phyloP scores from a whole-genome alignment of 2,113 vertebrate species.

The Natator depressus region DNA sequence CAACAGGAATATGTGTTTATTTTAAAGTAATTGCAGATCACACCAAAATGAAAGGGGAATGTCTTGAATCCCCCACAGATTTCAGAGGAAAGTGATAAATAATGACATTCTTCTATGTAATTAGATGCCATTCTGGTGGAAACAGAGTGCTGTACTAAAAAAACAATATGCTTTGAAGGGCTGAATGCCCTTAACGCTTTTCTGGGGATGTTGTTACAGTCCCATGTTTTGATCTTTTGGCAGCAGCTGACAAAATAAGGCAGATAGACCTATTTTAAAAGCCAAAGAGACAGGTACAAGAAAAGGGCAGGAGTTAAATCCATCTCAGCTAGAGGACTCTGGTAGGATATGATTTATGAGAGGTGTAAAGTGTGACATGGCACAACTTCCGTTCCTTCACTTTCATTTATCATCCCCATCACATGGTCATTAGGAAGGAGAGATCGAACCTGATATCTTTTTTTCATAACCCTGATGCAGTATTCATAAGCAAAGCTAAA shows the following conservation, averaged over 20 bases:
- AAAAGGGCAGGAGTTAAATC: background rate
- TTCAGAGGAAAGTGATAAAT: background rate
- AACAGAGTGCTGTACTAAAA: background rate
- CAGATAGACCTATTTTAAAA: background rate
- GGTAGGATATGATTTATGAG: accelerated
- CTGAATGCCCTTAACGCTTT: background rate
- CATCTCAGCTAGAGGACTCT: accelerated
- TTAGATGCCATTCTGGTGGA: background rate
- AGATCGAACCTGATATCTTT: background rate
- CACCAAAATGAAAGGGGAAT: background rate
- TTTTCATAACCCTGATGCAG: background rate
- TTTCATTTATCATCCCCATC: background rate
- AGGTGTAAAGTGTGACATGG: accelerated
- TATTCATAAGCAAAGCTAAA: background rate
- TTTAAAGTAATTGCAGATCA: background rate
- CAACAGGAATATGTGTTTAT: background rate
- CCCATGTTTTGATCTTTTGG: background rate
- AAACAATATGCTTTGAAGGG: background rate
- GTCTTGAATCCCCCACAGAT: background rate
- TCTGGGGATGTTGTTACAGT: background rate
- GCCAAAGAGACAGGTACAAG: background rate
- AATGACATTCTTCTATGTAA: background rate
- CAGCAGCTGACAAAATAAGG: background rate
- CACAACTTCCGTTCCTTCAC: background rate
- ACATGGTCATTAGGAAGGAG: background rate